Evolutionary conservation across 23 tunicate genomes (phyloP).

Genomic region (Styela clava): DNA sequence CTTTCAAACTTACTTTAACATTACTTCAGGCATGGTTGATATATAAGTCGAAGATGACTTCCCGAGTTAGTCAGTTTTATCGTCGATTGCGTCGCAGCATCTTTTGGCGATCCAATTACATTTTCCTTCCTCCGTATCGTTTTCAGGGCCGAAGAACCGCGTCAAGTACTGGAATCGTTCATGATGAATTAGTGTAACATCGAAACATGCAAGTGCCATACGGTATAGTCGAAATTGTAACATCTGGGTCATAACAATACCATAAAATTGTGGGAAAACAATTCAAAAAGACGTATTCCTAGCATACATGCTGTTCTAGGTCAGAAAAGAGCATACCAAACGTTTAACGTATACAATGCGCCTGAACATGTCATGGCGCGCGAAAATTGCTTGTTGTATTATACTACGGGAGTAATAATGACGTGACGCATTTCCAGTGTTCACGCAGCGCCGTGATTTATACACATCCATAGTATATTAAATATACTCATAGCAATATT

Average conservation of each 20-base stretch:
- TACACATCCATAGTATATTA: no score
- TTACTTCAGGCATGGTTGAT: no score
- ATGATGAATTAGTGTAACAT: not conserved
- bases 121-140: slow-evolving; percentile 17
- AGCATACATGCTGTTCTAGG: no score
- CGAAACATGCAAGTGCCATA: not conserved
- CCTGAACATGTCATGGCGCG: not conserved
- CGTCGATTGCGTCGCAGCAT: slow-evolving; percentile 3
- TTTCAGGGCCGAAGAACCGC: not conserved
- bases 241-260: not conserved
- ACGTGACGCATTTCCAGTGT: slow-evolving; percentile 35
- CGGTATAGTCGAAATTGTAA: not conserved
- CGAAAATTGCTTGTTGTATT: not conserved
- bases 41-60: no score
- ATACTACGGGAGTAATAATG: slow-evolving; percentile 7
- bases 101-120: slow-evolving; percentile 24
- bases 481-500: no score
- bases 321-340: no score
- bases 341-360: not conserved
- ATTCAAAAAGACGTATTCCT: not conserved
- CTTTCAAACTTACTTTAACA: no score
- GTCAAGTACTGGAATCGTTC: not conserved
- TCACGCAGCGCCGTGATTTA: not conserved
- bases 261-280: not conserved
- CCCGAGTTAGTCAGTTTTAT: no score